These are phyloP conservation scores for Scolanthus callimorphus DNA, from an alignment of 92 coral and sea anemone species.

Conservation along the genomic window DNA sequence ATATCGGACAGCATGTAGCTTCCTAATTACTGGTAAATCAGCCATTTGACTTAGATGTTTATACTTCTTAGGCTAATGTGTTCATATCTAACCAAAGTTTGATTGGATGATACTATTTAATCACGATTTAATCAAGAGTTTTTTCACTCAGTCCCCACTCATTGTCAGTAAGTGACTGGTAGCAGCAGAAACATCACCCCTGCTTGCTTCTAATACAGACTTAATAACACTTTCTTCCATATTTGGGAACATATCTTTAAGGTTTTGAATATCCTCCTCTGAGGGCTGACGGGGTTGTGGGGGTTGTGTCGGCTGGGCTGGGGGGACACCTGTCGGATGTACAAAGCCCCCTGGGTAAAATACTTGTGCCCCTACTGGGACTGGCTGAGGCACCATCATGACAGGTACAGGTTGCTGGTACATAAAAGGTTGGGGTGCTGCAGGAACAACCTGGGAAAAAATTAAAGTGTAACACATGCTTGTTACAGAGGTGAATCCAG, in stretches of 20 bases:
- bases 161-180: constrained; percentile 82
- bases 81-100: too few relatives aligned
- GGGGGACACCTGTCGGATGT: constrained; percentile 64
- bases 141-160: too few relatives aligned
- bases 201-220: constrained; percentile 89
- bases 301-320: constrained; percentile 40
- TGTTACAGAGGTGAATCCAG: too few relatives aligned
- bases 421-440: constrained; percentile 44
- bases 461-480: too few relatives aligned
- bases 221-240: constrained; percentile 93
- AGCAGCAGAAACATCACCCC: constrained; percentile 84
- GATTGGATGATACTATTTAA: too few relatives aligned
- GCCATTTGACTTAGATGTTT: too few relatives aligned
- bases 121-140: too few relatives aligned
- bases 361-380: too few relatives aligned
- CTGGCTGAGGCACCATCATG: constrained; percentile 92
- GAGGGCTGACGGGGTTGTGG: constrained; percentile 32
- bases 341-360: constrained; percentile 79
- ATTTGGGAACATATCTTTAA: constrained; percentile 95
- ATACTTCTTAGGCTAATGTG: too few relatives aligned
- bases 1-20: too few relatives aligned
- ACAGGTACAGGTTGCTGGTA: constrained; percentile 82
- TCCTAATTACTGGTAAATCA: too few relatives aligned
- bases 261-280: constrained; percentile 68
- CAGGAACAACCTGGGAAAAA: constrained; percentile 45